phyloP scores from a whole-genome alignment of 2,797 vertebrate genomes.

The Girardinus metallicus region DNA sequence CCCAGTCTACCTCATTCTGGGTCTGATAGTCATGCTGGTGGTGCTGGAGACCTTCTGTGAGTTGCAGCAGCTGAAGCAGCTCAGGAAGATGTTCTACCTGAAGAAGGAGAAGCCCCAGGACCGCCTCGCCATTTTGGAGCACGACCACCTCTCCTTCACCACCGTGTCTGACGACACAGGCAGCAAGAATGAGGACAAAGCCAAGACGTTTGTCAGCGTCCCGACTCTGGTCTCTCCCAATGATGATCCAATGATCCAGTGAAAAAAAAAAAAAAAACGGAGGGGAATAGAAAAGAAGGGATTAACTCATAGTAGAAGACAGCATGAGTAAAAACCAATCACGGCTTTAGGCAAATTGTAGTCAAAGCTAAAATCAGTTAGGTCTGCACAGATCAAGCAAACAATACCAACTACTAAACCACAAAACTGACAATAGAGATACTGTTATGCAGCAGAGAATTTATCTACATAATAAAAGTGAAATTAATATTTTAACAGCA shows the following conservation, averaged over 20 bases:
- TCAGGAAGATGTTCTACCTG: conserved; percentile 95
- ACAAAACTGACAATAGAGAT: conserved; percentile 23
- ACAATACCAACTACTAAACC: conserved; percentile 23
- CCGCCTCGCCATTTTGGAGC: conserved; percentile 89
- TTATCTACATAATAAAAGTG: conserved; percentile 36
- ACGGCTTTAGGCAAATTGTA: conserved; percentile 34
- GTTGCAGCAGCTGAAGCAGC: conserved; percentile 94
- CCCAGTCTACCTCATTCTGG: conserved; percentile 91
- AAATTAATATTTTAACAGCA: conserved; percentile 35
- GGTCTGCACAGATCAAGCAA: conserved; percentile 24
- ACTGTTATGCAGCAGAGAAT: conserved; percentile 27
- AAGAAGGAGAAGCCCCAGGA: conserved; percentile 94
- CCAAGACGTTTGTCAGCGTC: conserved; percentile 81
- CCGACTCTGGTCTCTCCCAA: conserved; percentile 65
- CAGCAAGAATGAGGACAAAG: conserved; percentile 82
- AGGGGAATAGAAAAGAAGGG: conserved; percentile 1
- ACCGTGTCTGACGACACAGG: conserved; percentile 84
- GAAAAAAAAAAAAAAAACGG: conserved; percentile 29
- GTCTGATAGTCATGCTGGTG: conserved; percentile 94
- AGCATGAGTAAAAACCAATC: conserved; percentile 28
- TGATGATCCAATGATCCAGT: conserved; percentile 80
- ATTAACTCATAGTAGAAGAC: conserved; percentile 1
- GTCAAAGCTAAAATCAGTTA: conserved; percentile 17
- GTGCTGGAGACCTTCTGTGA: conserved; percentile 98
- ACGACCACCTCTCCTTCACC: conserved; percentile 93